phyloP scores from a whole-genome alignment of 2,113 vertebrate species.

The Anseranas semipalmata region DNA sequence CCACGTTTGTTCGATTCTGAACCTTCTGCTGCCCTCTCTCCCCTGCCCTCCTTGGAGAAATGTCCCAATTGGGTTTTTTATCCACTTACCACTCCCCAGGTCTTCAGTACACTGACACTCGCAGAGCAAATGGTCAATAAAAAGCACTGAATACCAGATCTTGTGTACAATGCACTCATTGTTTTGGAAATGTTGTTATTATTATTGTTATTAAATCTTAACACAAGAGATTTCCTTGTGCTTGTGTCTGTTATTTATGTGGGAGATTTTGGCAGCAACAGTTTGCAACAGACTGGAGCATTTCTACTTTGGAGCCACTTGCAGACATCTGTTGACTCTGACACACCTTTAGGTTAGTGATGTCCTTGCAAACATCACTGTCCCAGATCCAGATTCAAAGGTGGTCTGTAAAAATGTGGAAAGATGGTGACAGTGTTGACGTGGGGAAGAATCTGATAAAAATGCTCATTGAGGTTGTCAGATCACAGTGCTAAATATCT shows the following conservation, averaged over 20 bases:
- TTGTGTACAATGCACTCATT: constrained; percentile 51
- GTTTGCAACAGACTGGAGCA: neutral
- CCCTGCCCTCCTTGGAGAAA: neutral
- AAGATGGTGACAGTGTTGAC: fast-evolving
- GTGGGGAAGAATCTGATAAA: neutral
- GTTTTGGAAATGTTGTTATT: constrained; percentile 53
- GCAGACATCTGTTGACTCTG: neutral
- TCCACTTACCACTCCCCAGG: constrained; percentile 51
- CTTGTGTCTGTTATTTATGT: neutral
- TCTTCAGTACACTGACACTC: constrained; percentile 44
- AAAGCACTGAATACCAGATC: constrained; percentile 57
- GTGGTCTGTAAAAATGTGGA: neutral
- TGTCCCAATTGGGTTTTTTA: constrained; percentile 57
- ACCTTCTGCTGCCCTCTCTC: constrained; percentile 4
- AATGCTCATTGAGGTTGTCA: neutral
- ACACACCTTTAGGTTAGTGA: neutral
- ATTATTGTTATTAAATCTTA: constrained; percentile 64
- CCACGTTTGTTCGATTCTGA: constrained; percentile 96
- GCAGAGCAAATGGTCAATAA: constrained; percentile 53
- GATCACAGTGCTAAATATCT: neutral
- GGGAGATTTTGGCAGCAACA: neutral
- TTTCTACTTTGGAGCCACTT: neutral
- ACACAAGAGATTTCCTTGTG: constrained; percentile 1
- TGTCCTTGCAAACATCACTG: fast-evolving
- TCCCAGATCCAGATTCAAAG: fast-evolving